phyloP scores from a whole-genome alignment of 2,113 vertebrate species.

The Himantopus leucocephalus region DNA sequence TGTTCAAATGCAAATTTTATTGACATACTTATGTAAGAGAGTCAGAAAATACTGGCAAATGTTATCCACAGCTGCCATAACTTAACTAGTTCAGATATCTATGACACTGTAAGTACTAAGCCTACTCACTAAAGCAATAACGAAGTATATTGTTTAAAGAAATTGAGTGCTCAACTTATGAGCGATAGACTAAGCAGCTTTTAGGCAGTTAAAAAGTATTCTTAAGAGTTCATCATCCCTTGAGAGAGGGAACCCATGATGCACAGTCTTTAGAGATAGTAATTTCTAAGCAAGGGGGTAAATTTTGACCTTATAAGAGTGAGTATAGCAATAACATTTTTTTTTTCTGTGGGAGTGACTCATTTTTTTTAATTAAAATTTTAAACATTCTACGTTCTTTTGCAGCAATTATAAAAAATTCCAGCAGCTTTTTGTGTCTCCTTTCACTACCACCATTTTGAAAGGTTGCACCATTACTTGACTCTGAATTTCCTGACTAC shows the following conservation, averaged over 20 bases:
- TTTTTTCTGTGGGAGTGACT: neutral
- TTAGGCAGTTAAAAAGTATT: neutral
- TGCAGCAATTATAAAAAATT: neutral
- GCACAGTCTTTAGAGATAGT: neutral
- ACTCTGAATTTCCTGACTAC: neutral
- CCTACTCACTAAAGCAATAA: neutral
- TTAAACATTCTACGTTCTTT: neutral
- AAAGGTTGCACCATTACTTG: neutral
- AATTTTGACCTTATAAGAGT: neutral
- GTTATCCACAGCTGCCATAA: neutral
- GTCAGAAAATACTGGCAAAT: neutral
- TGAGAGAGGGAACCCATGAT: neutral
- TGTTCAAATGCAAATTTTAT: neutral
- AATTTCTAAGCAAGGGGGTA: neutral
- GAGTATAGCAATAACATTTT: neutral
- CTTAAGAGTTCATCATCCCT: neutral
- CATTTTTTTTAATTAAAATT: neutral
- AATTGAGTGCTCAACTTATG: neutral
- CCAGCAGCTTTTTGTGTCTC: neutral
- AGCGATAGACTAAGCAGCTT: neutral
- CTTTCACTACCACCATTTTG: neutral
- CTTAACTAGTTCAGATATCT: neutral
- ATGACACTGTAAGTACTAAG: neutral
- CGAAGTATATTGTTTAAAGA: neutral
- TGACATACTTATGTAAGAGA: neutral